Percentiles rank a stretch among this genome's conserved stretches.
These are phyloP conservation scores for Morelia viridis DNA, from an alignment of 2,797 vertebrate species.

Conservation along the genomic window DNA sequence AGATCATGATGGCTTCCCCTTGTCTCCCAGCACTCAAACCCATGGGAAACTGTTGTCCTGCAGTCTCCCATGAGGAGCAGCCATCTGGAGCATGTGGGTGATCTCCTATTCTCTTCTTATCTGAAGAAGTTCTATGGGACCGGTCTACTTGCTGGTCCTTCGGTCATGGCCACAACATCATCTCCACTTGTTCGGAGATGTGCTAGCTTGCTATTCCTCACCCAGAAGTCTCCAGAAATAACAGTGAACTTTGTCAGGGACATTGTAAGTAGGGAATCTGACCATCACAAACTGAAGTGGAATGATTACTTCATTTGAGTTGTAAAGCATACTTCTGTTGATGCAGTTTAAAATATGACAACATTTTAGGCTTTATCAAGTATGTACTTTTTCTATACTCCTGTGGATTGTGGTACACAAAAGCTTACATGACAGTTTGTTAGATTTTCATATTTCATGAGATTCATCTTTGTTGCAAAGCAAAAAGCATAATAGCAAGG, in stretches of 20 bases:
- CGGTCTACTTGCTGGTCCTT: background rate
- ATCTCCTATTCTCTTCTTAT: background rate
- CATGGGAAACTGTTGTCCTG: background rate
- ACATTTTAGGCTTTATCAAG: background rate
- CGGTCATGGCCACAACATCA: background rate
- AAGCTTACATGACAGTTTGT: background rate
- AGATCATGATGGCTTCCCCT: background rate
- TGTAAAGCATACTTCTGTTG: background rate
- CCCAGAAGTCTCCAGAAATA: background rate
- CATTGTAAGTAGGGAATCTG: background rate
- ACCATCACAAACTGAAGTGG: background rate
- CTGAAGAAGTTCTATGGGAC: background rate
- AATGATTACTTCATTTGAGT: background rate
- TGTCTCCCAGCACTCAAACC: background rate
- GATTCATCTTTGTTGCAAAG: background rate
- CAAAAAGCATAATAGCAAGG: background rate
- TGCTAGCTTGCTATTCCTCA: background rate
- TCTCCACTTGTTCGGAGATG: background rate
- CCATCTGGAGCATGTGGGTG: background rate
- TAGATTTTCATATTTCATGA: background rate
- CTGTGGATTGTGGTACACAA: background rate
- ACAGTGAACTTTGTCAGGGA: background rate
- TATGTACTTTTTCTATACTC: background rate
- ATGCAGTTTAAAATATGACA: background rate
- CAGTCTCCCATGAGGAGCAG: background rate